These are phyloP conservation scores for Poeciliopsis presidionis DNA, from an alignment of 2,797 vertebrate genomes.

Conservation along the genomic window DNA sequence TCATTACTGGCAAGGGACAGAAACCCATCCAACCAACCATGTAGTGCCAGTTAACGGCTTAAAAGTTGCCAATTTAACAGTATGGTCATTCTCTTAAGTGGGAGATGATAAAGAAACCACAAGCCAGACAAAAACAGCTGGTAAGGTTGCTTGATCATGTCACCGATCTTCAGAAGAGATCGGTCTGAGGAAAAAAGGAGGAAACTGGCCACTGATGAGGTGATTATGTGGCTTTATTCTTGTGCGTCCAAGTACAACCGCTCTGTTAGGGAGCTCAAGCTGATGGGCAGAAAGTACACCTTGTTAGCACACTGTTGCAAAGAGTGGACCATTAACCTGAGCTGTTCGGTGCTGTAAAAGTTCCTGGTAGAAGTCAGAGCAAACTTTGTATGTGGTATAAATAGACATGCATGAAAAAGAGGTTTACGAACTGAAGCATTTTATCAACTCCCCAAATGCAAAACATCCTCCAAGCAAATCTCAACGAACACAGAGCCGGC, in stretches of 20 bases:
- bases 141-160: conserved; percentile 76
- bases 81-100: conserved; percentile 54
- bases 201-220: conserved; percentile 78
- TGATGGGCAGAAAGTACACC: conserved; percentile 66
- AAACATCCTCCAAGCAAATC: conserved; percentile 44
- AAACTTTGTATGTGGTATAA: conserved; percentile 42
- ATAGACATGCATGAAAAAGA: conserved; percentile 32
- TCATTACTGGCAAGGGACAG: conserved; percentile 22
- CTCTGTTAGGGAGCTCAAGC: conserved; percentile 58
- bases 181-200: conserved; percentile 65
- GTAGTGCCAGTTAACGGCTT: conserved; percentile 30
- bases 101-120: conserved; percentile 63
- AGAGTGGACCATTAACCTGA: conserved; percentile 67
- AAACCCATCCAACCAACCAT: background rate
- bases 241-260: conserved; percentile 72
- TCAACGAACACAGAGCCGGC: conserved; percentile 32
- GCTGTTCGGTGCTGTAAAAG: conserved; percentile 54
- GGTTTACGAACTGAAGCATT: conserved; percentile 42
- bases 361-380: conserved; percentile 46
- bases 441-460: conserved; percentile 36
- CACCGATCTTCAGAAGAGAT: conserved; percentile 75
- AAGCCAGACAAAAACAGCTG: conserved; percentile 68
- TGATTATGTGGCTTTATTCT: conserved; percentile 77
- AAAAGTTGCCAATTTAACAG: conserved; percentile 59
- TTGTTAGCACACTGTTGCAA: conserved; percentile 78